phyloP scores from a whole-genome alignment of 2,113 vertebrate genomes.

The Pygoscelis antarcticus region DNA sequence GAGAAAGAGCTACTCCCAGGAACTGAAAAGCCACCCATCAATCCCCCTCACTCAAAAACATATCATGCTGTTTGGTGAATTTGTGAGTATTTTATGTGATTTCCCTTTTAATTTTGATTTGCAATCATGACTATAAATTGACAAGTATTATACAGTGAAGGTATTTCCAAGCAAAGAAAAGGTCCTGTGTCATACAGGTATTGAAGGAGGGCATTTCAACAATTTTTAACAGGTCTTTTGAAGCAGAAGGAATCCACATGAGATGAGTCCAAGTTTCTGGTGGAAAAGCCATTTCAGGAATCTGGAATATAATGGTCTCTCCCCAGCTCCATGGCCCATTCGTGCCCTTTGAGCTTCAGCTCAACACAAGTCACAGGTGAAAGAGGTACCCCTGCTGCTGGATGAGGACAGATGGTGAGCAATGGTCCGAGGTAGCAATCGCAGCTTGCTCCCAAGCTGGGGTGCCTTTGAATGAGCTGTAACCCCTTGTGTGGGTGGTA shows the following conservation, averaged over 20 bases:
- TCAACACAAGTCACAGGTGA: neutral
- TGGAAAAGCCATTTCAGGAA: neutral
- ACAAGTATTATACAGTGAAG: neutral
- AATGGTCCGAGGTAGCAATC: rapidly evolving
- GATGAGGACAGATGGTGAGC: neutral
- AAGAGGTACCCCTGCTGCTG: neutral
- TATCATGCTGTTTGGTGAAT: neutral
- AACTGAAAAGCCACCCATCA: neutral
- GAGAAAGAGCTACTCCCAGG: neutral
- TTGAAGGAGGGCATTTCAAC: neutral
- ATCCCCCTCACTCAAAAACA: neutral
- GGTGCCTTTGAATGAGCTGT: neutral
- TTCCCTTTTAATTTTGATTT: neutral
- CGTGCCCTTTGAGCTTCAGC: neutral
- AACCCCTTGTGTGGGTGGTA: rapidly evolving
- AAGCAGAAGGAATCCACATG: neutral
- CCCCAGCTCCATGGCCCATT: neutral
- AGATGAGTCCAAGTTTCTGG: neutral
- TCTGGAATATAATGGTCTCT: neutral
- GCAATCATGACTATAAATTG: neutral
- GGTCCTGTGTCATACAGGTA: neutral
- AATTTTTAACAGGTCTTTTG: neutral
- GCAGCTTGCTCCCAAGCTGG: neutral
- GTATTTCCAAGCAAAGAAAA: neutral
- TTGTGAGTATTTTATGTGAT: neutral